Base-by-base conservation (phyloP, 2,888 invertebrate genomes). In the Panopea generosa region DNA sequence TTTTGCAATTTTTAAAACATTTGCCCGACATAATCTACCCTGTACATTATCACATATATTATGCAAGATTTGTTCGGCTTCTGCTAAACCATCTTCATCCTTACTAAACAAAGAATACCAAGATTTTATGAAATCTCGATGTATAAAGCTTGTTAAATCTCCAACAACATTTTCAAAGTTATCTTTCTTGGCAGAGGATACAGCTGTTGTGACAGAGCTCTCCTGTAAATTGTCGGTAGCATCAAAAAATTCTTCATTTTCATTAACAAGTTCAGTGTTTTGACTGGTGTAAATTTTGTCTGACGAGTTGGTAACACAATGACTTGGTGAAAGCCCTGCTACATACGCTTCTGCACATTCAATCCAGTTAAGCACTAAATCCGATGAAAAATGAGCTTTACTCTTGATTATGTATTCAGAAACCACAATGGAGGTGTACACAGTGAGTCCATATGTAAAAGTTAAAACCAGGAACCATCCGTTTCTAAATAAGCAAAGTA, bases 81-180 rank as follows among this genome's bases (percentile, higher is more conserved):
- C 87, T 22, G 80, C 73, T 27, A 84, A 56, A 50, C 84, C 75
- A 45, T 80, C 74, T 26, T 78, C 53, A 56, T 84, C 79, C 29
- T 78, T 73, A 38, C 84, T 86, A 61, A 88, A 82, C 22, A 76
- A 60, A 47, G 82, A 47, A 67, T 86, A 87, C 89, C 89, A 89
- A 7, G 87, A 80, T n/a, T 80, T 67, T 1, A 90, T 77, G 76
- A 88, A 89, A 72, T 89, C 89, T 73, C 83, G 69, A 7, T 79
- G 56, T 43, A 85, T 80, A 3, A 81, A 62, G 14, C 33, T 45
- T 14, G 67, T 63, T 24, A 80, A n/a, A 20, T 49, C 47, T 6
- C 67, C 18, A 9, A 45, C 16, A 4, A 3, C 16, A 4, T n/a
- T 16, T 20, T 20, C 45, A 4, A 4, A 9, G 45, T 45, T 20